Conservation (phyloP, 2,113 vertebrate species). For the Pycnonotus jocosus region DNA sequence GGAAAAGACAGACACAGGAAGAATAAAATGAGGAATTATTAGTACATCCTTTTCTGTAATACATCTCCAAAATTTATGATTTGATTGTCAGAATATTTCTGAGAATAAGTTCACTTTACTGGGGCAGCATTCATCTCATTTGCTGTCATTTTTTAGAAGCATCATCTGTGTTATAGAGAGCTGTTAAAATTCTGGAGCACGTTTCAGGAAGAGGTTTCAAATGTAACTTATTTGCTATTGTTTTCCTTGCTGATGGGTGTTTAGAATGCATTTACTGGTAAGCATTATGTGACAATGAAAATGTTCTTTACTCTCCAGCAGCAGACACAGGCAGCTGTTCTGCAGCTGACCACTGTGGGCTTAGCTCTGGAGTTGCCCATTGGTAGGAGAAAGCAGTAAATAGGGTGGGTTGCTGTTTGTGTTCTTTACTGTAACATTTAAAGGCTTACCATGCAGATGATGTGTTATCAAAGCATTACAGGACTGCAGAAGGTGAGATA, state of each 20-base stretch:
- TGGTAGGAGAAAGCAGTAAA: background rate
- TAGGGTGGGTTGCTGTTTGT: background rate
- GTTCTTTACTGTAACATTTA: background rate
- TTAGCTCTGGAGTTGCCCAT: accelerated
- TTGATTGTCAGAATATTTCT: constrained; percentile 18
- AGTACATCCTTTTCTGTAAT: background rate
- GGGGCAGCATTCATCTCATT: background rate
- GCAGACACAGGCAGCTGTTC: background rate
- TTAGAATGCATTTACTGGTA: background rate
- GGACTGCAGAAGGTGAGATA: background rate
- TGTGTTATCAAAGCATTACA: background rate
- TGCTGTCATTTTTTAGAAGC: background rate
- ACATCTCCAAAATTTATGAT: background rate
- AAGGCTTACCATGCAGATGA: background rate
- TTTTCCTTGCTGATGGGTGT: background rate
- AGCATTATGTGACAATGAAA: background rate
- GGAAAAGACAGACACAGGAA: background rate
- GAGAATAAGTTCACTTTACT: background rate
- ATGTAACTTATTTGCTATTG: background rate
- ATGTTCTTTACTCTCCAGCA: background rate
- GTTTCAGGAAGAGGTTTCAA: constrained; percentile 8
- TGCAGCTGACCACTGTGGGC: background rate
- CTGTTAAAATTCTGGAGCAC: constrained; percentile 22
- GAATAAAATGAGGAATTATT: constrained; percentile 7
- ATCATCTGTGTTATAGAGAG: background rate